These are phyloP conservation scores for Uropsilus gracilis DNA, from an alignment of 2,113 vertebrate genomes.

Conservation along the genomic window DNA sequence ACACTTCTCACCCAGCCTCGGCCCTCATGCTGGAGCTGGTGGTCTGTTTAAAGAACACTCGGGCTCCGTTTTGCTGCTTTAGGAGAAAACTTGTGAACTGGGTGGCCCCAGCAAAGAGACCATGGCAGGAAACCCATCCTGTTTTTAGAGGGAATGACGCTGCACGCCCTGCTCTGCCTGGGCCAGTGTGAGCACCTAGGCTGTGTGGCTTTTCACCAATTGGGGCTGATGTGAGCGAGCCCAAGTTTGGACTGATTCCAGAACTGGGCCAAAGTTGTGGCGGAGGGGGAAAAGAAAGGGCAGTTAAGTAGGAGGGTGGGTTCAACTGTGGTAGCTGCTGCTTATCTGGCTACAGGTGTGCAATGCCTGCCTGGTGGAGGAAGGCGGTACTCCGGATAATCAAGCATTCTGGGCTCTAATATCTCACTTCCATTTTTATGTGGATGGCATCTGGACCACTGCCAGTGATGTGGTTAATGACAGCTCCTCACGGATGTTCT, in stretches of 20 bases:
- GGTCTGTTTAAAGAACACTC: neutral
- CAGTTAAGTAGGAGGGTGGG: accelerated
- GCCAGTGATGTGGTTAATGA: neutral
- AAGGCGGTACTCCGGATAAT: neutral
- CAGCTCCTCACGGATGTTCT: neutral
- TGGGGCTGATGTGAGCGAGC: neutral
- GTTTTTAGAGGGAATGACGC: neutral
- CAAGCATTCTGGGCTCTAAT: too few relatives aligned
- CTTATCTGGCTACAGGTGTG: neutral
- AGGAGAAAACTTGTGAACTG: accelerated
- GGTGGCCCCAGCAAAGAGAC: neutral
- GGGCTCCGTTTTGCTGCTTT: neutral
- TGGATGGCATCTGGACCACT: neutral
- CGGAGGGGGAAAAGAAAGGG: neutral
- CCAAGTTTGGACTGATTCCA: neutral
- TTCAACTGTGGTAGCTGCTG: accelerated
- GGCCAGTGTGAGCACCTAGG: neutral
- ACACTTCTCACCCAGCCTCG: slow-evolving; percentile 37
- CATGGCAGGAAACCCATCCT: too few relatives aligned
- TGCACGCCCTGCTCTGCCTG: neutral
- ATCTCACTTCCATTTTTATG: neutral
- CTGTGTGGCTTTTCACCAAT: neutral
- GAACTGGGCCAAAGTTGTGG: neutral
- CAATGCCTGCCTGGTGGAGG: neutral
- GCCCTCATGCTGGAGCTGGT: slow-evolving; percentile 61